These are phyloP conservation scores for Cossypha caffra DNA, from an alignment of 2,797 vertebrate species.

Conservation along the genomic window DNA sequence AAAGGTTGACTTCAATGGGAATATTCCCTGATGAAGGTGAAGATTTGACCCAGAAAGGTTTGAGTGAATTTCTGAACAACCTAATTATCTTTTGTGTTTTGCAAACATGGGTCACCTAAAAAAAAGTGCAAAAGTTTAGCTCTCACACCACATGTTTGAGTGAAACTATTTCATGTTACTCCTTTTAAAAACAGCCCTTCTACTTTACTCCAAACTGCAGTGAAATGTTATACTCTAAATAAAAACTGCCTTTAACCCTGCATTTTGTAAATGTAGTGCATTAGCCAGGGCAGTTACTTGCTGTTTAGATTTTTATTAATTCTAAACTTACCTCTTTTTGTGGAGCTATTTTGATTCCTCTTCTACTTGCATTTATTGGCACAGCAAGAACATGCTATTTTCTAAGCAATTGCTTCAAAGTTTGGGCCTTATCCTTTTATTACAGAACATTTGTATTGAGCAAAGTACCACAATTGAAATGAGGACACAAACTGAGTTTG, in stretches of 20 bases:
- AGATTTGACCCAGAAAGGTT: slow-evolving; percentile 42
- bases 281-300: not conserved
- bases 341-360: not conserved
- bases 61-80: not conserved
- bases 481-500: not conserved
- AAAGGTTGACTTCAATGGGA: slow-evolving; percentile 43
- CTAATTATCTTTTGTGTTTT: slow-evolving; percentile 8
- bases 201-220: not conserved
- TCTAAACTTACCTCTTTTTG: not conserved
- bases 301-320: not conserved
- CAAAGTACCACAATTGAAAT: not conserved
- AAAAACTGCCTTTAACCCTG: not conserved
- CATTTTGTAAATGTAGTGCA: not conserved
- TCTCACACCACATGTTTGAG: not conserved
- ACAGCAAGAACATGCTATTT: not conserved
- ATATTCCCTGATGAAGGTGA: not conserved
- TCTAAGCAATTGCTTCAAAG: not conserved
- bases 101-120: not conserved
- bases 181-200: not conserved
- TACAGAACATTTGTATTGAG: not conserved
- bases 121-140: not conserved
- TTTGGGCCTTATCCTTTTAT: not conserved
- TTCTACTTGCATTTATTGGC: not conserved
- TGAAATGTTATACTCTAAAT: not conserved
- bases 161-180: not conserved